Percentiles rank a stretch among this genome's conserved stretches.
Conservation (phyloP, 2,888 invertebrate species). For the Caenorhabditis panamensis region DNA sequence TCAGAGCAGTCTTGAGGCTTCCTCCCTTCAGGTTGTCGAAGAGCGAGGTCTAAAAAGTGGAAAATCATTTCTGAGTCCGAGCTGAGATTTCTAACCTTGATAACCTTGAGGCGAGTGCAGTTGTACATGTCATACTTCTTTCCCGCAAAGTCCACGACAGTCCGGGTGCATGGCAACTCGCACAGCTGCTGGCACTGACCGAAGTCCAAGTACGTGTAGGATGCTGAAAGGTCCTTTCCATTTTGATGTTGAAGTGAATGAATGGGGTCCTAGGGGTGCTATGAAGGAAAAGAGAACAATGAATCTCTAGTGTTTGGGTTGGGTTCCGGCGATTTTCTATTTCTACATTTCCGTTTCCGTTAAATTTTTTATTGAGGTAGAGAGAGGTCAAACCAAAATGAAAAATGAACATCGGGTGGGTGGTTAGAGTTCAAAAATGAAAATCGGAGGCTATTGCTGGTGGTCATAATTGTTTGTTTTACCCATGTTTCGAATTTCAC, state of each 20-base stretch:
- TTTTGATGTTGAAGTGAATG: neutral
- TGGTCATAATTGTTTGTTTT: constrained; percentile 6
- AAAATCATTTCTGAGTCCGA: neutral
- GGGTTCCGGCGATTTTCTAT: neutral
- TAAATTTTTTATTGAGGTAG: neutral
- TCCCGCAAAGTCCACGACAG: constrained; percentile 36
- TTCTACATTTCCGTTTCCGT: neutral
- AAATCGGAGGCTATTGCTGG: too few relatives aligned
- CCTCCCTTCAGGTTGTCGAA: constrained; percentile 48
- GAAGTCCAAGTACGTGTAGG: constrained; percentile 48
- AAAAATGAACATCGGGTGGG: too few relatives aligned
- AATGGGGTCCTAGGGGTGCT: constrained; percentile 1
- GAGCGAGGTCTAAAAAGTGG: constrained; percentile 31
- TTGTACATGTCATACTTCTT: constrained; percentile 52
- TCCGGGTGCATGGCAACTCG: constrained; percentile 46
- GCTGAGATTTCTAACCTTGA: constrained; percentile 32
- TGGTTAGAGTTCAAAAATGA: neutral
- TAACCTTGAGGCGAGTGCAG: constrained; percentile 45
- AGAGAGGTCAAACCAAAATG: neutral
- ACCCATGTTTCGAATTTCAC: constrained; percentile 15
- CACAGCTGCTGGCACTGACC: constrained; percentile 40
- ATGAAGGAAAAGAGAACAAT: constrained; percentile 8
- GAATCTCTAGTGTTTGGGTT: constrained; percentile 9
- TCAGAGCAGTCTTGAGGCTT: constrained; percentile 29
- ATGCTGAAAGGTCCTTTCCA: constrained; percentile 33